Percentiles rank a stretch among this genome's conserved stretches.
These are phyloP conservation scores for Campylorhamphus procurvoides DNA, from an alignment of 2,113 vertebrate genomes.

Conservation along the genomic window DNA sequence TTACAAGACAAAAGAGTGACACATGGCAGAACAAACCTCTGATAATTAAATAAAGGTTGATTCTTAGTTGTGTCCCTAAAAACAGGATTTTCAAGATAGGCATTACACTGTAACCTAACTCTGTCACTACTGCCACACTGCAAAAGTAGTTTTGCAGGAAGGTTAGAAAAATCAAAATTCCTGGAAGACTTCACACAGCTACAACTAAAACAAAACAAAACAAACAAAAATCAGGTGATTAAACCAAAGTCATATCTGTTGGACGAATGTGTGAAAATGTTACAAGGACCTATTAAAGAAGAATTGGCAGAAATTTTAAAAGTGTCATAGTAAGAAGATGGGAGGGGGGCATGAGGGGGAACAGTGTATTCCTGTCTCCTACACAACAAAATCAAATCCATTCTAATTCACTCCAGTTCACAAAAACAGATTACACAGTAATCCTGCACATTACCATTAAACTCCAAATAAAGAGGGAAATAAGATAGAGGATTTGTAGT, in stretches of 20 bases:
- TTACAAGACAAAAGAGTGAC: background rate
- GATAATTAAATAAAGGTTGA: background rate
- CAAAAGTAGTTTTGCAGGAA: background rate
- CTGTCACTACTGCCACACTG: background rate
- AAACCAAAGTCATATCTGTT: background rate
- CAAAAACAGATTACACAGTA: background rate
- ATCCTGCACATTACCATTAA: background rate
- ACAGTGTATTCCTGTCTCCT: background rate
- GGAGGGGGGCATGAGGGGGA: accelerated
- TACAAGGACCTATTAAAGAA: background rate
- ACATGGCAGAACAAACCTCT: background rate
- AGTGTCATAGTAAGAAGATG: background rate
- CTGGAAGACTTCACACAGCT: background rate
- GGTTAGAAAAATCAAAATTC: background rate
- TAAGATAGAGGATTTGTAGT: too few species aligned
- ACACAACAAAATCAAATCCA: accelerated
- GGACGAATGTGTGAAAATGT: background rate
- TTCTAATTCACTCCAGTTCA: background rate
- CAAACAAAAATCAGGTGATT: background rate
- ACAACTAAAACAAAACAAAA: background rate
- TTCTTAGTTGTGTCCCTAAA: background rate
- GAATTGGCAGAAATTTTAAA: background rate
- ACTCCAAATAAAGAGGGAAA: background rate
- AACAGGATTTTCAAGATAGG: background rate
- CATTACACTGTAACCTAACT: background rate